phyloP scores from a whole-genome alignment of 2,113 vertebrate species.

The Spermophilus dauricus region DNA sequence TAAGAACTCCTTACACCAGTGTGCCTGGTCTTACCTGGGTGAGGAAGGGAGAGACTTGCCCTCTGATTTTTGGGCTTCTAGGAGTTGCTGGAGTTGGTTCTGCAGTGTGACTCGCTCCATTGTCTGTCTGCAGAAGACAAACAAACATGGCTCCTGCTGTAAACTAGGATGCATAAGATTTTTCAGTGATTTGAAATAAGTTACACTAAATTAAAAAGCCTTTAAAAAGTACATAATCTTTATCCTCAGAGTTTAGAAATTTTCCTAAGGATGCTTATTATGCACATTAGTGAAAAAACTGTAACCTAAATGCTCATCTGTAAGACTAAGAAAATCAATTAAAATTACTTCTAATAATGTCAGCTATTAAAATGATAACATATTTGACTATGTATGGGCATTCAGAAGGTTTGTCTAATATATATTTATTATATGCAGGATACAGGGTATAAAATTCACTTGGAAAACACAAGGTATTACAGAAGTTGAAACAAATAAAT shows the following conservation, averaged over 20 bases:
- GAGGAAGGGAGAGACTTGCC: constrained; percentile 90
- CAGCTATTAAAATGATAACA: not conserved
- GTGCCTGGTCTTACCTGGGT: constrained; percentile 89
- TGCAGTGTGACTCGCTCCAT: constrained; percentile 93
- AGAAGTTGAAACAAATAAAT: not conserved
- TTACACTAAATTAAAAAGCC: not conserved
- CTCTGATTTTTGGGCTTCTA: constrained; percentile 91
- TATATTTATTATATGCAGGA: not conserved
- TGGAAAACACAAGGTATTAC: not conserved
- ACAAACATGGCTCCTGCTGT: not conserved
- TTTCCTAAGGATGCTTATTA: constrained; percentile 4
- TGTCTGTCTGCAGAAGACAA: constrained; percentile 92
- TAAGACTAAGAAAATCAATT: constrained; percentile 43
- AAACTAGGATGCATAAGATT: not conserved
- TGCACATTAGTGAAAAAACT: constrained; percentile 10
- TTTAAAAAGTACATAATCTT: not conserved
- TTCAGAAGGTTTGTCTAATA: not conserved
- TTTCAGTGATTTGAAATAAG: not conserved
- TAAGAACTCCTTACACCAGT: not conserved
- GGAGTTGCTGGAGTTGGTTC: constrained; percentile 95
- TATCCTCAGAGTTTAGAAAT: not conserved
- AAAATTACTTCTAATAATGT: constrained; percentile 17
- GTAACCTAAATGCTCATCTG: not conserved
- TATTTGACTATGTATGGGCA: not conserved
- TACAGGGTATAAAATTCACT: constrained; percentile 21